Conservation (phyloP, 2,888 invertebrate species). For the Iselma pallidipennis region DNA sequence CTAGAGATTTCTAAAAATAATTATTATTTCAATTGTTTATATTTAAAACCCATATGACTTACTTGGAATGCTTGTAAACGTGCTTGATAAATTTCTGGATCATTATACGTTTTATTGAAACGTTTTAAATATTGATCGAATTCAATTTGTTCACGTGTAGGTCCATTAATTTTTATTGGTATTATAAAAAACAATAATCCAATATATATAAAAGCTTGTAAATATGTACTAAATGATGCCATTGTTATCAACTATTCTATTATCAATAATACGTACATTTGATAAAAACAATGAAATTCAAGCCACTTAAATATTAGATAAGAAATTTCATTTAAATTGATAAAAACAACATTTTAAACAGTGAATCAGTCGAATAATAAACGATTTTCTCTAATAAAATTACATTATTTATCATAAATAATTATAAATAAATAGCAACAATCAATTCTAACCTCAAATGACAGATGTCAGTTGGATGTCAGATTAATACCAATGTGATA, state of each 20-base stretch:
- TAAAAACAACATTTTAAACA: neutral
- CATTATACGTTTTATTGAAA: conserved; percentile 60
- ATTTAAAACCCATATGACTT: conserved; percentile 9
- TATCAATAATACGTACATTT: neutral
- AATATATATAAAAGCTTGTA: conserved; percentile 45
- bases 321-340: neutral
- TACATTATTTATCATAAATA: no score
- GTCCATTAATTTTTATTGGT: conserved; percentile 54
- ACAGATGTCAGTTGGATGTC: no score
- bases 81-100: conserved; percentile 47
- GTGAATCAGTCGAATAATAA: no score
- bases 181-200: conserved; percentile 56
- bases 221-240: conserved; percentile 23
- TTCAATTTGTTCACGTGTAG: conserved; percentile 35
- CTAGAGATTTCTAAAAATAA: conserved; percentile 37
- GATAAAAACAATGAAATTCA: neutral
- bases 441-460: no score
- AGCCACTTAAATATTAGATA: neutral
- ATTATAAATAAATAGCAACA: no score
- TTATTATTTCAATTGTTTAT: neutral
- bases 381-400: no score
- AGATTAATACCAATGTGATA: no score
- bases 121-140: conserved; percentile 58
- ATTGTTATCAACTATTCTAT: conserved; percentile 11
- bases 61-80: conserved; percentile 47